phyloP scores from a whole-genome alignment of 2,888 invertebrate genomes.

The Mechanitis messenoides region DNA sequence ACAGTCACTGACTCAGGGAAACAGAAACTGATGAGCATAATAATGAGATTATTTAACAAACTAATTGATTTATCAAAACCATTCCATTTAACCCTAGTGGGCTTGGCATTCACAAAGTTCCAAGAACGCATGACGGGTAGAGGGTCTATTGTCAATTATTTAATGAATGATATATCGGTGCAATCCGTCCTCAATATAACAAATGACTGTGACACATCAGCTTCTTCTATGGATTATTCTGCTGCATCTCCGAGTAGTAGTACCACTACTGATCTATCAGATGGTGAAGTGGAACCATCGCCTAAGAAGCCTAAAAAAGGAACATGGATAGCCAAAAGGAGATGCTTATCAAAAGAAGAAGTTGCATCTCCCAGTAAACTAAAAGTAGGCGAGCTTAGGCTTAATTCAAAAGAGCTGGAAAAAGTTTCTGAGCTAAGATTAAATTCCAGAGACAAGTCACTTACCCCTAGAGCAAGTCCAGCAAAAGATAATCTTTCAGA shows the following conservation, averaged over 20 bases:
- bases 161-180: constrained; percentile 86
- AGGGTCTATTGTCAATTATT: constrained; percentile 84
- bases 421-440: constrained; percentile 69
- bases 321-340: constrained; percentile 68
- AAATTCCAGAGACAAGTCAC: constrained; percentile 63
- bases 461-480: constrained; percentile 67
- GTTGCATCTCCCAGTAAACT: constrained; percentile 83
- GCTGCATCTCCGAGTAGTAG: constrained; percentile 69
- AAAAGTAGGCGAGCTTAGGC: constrained; percentile 80
- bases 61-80: constrained; percentile 83
- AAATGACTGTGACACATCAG: constrained; percentile 72
- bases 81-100: constrained; percentile 87
- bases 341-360: constrained; percentile 67
- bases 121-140: constrained; percentile 82
- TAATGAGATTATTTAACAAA: constrained; percentile 86
- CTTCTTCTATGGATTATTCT: constrained; percentile 67
- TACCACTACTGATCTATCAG: constrained; percentile 78
- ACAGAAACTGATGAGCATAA: constrained; percentile 80
- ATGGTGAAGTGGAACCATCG: constrained; percentile 83
- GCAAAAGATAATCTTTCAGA: constrained; percentile 65
- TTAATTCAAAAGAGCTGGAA: constrained; percentile 80
- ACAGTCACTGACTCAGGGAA: constrained; percentile 73
- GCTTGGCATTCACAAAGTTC: constrained; percentile 89
- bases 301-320: constrained; percentile 82
- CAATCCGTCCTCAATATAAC: constrained; percentile 83